phyloP scores from a whole-genome alignment of 1,140 invertebrate genomes.

The Fopius arisanus region DNA sequence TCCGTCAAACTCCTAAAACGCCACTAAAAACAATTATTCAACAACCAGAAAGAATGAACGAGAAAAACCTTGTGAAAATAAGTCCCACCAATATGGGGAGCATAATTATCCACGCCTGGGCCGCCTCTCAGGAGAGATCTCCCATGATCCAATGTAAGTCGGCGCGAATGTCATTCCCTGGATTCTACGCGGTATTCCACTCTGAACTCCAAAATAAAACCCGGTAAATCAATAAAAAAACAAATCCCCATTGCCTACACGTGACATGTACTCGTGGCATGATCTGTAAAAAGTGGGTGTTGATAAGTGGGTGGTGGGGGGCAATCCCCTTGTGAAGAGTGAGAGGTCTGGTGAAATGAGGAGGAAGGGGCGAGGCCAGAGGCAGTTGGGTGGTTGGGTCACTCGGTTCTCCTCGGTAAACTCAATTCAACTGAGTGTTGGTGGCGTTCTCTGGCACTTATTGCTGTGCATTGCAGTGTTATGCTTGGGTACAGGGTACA shows the following conservation, averaged over 20 bases:
- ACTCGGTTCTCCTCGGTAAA: not conserved
- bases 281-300: not conserved
- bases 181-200: no score
- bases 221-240: not conserved
- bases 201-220: not conserved
- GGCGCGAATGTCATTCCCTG: no score
- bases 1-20: no score
- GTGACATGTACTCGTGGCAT: not conserved
- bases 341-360: not conserved
- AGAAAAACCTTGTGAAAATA: no score
- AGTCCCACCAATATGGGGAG: no score
- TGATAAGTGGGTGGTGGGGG: not conserved
- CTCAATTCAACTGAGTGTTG: not conserved
- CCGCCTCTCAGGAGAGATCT: no score
- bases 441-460: not conserved
- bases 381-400: slow-evolving; percentile 22
- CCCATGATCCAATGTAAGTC: no score
- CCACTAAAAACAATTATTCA: no score
- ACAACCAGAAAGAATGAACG: no score
- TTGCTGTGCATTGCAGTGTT: no score
- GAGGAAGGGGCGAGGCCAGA: slow-evolving; percentile 20
- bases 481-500: not conserved
- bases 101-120: no score
- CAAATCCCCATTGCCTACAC: not conserved
- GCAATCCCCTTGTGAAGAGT: not conserved